Base-by-base conservation (phyloP, 2,113 vertebrate genomes). In the Mystacornis crossleyi region DNA sequence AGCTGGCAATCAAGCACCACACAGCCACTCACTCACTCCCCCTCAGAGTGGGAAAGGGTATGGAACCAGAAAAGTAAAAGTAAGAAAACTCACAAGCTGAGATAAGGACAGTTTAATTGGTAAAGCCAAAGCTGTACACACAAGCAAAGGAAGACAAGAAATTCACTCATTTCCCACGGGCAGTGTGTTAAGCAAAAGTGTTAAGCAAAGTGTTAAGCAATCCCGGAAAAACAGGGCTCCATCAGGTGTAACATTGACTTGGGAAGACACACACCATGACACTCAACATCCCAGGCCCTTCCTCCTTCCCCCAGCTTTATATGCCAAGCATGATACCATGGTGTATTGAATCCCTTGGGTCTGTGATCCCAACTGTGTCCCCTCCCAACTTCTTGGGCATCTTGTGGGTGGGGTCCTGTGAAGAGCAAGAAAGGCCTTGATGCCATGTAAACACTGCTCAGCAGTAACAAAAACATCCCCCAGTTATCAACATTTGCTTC, bases 21-120 rank as follows among this genome's bases (percentile, higher is more conserved):
- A 13, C 28, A 50, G 21, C 57, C 26, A 43, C 33, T 66, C n/a
- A n/a, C 24, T 66, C 13, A 12, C 45, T 62, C 10, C 18, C 23
- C 20, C n/a, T 61, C 18, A 3, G 25, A 67, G 29, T 31, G 40
- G n/a, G 25, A 47, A 11, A 2, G 4, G 19, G 14, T 19, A 40
- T 0, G 1, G 24, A 67, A 53, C 19, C 0, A 0, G n/a, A 60
- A 69, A 40, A 54, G 11, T 34, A 15, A 34, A 53, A 60, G 13
- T 31, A 19, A 67, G 19, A 69, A 34, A 40, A 75, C 14, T 40
- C 19, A 9, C 12, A 13, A 75, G 11, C 20, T 67, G 12, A n/a
- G 18, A 38, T 38, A 60, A 60, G 14, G 19, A 26, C 10, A 26
- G 9, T 61, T 81, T 54, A 31, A 61, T 6, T 34, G 9, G 14